Evolutionary conservation across 2,113 vertebrate species (phyloP), one percentile per base, ranked within the genome.

Genomic region (Chionodraco myersi): DNA sequence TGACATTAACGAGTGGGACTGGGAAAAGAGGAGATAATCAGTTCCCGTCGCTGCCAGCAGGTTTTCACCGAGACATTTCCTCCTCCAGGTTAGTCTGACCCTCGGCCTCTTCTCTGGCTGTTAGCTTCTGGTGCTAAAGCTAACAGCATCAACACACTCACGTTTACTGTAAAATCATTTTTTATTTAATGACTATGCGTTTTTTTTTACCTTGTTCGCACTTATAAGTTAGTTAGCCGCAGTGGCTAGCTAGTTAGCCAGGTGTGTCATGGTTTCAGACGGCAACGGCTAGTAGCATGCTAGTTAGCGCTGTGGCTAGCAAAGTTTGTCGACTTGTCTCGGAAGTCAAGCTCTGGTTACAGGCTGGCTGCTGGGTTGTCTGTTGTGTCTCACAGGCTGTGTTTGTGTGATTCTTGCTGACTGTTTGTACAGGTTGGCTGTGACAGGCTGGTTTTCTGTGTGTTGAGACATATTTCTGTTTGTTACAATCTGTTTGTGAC

Each of bases 11-110:
- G 13, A 44, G 23, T 53, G 14, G 0, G 1, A 15, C n/a, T 21
- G 13, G 59, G 21, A 12, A 8, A 52, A 10, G 45, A 26, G 34
- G 21, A 36, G 0, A 1, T 7, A 0, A 2, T 2, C 10, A 8
- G 56, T 15, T 52, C 11, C 3, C 2, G 26, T 13, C 2, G 60
- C 23, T 72, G 36, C 23, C 44, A 53, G 45, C 47, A 36, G 64
- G 15, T 58, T 63, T 59, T 36, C 52, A 12, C 65, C 79, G 45
- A 51, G 58, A 72, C 11, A 18, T 5, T 45, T 73, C 70, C 63
- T 59, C 26, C 44, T 15, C 16, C 80, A 85, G 90, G 90, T 86
- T 11, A 84, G 87, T 81, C 13, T 18, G 76, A 78, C 62, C 56
- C 61, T 63, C 72, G 78, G 82, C 80, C 78, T 67, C 54, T 47